These are phyloP conservation scores for Listronotus oregonensis DNA, from an alignment of 1,140 invertebrate species.

Conservation along the genomic window DNA sequence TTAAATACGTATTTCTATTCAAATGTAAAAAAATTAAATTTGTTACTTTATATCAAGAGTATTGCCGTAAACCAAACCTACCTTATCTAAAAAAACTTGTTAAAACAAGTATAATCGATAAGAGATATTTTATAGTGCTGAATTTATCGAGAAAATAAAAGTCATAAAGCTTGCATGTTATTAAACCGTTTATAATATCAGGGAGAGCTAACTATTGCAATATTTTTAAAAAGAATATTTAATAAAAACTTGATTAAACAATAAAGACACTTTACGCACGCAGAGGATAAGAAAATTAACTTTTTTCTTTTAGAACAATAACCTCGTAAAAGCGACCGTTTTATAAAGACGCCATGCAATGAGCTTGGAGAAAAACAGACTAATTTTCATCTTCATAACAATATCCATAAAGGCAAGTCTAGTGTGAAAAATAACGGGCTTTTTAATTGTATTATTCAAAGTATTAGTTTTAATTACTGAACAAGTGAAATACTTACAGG, in stretches of 20 bases:
- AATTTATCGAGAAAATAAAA: too few species aligned
- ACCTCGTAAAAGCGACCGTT: slow-evolving; percentile 6
- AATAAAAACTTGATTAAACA: slow-evolving; percentile 25
- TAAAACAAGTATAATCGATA: too few species aligned
- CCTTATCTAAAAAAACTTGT: too few species aligned
- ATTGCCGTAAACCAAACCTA: too few species aligned
- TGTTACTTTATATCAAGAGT: too few species aligned
- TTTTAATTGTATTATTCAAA: slow-evolving; percentile 18
- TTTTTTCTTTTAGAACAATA: slow-evolving; percentile 19
- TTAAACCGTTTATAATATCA: neutral
- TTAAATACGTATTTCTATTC: too few species aligned
- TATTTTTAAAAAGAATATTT: slow-evolving; percentile 14
- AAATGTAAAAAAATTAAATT: too few species aligned
- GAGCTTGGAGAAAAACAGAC: slow-evolving; percentile 8
- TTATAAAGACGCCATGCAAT: slow-evolving; percentile 4
- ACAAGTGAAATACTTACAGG: neutral
- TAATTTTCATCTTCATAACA: slow-evolving; percentile 20
- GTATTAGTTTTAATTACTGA: slow-evolving; percentile 10
- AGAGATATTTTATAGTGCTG: too few species aligned
- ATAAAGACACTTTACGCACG: slow-evolving; percentile 20
- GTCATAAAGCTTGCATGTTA: too few species aligned
- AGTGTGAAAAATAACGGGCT: slow-evolving; percentile 18
- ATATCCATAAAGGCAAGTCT: slow-evolving; percentile 15
- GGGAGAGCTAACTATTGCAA: neutral
- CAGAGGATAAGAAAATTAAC: neutral